Conservation (phyloP, 2,888 invertebrate genomes). For the Clitarchus hookeri region DNA sequence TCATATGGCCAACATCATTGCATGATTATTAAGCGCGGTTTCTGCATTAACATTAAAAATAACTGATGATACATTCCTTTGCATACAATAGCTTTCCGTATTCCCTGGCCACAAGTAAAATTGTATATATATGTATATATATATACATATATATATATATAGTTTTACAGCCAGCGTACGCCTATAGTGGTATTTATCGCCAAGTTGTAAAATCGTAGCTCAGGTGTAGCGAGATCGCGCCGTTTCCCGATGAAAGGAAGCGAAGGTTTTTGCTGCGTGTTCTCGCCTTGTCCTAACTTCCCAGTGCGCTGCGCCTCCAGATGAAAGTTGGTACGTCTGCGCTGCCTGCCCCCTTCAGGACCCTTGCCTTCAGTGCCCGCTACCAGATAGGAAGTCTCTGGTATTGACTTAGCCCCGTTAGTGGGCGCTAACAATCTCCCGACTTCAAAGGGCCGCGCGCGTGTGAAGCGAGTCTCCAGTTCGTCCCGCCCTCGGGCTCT, state of each 20-base stretch:
- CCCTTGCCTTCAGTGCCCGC: not conserved
- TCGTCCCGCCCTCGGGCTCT: not conserved
- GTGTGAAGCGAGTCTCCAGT: not conserved
- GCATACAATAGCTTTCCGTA: too few species aligned
- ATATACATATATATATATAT: too few species aligned
- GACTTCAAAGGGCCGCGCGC: not conserved
- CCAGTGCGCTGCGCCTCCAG: not conserved
- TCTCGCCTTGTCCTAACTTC: not conserved
- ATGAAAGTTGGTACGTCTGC: not conserved
- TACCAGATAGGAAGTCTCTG: conserved; percentile 14
- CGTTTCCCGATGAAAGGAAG: not conserved
- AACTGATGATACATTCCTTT: too few species aligned
- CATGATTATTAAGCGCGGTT: too few species aligned
- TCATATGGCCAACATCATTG: too few species aligned
- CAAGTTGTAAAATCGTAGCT: too few species aligned
- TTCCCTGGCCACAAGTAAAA: too few species aligned
- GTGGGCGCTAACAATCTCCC: not conserved
- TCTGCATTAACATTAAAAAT: too few species aligned
- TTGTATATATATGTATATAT: too few species aligned
- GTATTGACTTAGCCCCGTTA: conserved; percentile 10
- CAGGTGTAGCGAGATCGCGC: too few species aligned
- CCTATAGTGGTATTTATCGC: too few species aligned
- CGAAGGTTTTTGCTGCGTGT: not conserved
- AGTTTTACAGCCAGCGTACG: too few species aligned
- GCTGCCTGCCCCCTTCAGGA: not conserved